Evolutionary conservation across 2,797 vertebrate genomes (phyloP).

Genomic region (Diceros bicornis): DNA sequence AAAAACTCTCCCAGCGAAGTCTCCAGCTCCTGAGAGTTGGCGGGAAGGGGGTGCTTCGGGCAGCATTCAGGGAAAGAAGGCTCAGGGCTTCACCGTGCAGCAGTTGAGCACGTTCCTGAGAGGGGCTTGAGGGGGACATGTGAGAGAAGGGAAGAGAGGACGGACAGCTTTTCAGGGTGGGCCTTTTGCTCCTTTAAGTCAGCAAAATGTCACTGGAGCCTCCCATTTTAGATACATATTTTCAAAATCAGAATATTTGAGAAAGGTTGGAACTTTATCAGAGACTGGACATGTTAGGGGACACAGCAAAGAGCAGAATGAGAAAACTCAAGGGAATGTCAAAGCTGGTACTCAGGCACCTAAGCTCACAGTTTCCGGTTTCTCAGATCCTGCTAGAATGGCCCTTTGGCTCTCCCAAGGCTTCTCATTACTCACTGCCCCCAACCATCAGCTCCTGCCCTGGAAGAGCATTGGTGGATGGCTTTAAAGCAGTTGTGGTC

Average conservation of each 20-base stretch:
- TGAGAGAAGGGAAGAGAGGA: background rate
- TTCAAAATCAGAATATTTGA: slow-evolving; percentile 32
- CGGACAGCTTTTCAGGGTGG: background rate
- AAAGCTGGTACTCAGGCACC: background rate
- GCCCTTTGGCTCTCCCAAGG: background rate
- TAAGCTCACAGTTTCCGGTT: background rate
- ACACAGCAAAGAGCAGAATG: background rate
- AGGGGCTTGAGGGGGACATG: background rate
- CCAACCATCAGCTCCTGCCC: background rate
- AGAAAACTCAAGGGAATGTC: background rate
- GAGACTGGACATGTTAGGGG: background rate
- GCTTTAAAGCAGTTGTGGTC: slow-evolving; percentile 44
- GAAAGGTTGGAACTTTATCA: background rate
- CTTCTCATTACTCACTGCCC: background rate
- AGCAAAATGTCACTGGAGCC: background rate
- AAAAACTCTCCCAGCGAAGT: slow-evolving; percentile 78
- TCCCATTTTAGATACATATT: background rate
- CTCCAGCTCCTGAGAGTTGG: slow-evolving; percentile 76
- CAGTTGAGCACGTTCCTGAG: background rate
- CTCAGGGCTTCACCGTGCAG: slow-evolving; percentile 84
- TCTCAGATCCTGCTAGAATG: background rate
- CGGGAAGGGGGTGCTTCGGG: slow-evolving; percentile 85
- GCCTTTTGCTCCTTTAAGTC: slow-evolving; percentile 30
- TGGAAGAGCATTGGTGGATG: slow-evolving; percentile 8
- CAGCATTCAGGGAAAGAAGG: slow-evolving; percentile 87